Base-by-base conservation (phyloP, 1,140 invertebrate species). In the Monomorium pharaonis region DNA sequence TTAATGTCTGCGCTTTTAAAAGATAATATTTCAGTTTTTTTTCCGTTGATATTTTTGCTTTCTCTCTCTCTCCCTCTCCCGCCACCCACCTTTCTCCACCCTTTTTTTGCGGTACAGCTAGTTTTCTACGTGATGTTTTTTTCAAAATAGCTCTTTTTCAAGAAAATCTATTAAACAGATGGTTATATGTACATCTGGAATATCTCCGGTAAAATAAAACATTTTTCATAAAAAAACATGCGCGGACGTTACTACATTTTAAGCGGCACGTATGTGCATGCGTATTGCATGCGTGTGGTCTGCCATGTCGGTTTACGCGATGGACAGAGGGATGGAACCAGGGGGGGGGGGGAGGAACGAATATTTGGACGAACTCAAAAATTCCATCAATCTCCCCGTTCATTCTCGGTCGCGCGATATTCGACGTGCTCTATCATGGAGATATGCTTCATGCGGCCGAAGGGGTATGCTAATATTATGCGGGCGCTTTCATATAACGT, bases 381-480 rank as follows among this genome's bases (percentile, higher is more conserved):
- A 88, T 88, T 88, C 49, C 80, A 85, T 88, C 67, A 65, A 88
- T 88, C 86, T 87, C 67, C 37, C 56, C 54, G 74, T 49, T 85
- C 54, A 30, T 88, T 77, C 44, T 33, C 42, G 63, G 78, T 24
- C 83, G 30, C 63, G 80, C 75, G 85, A 78, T 90, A 86, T 92
- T 93, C 86, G 89, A 90, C 88, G 90, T 89, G 88, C 88, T 91
- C 88, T 89, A 91, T 92, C 92, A 90, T 90, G 87, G 88, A 90
- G 89, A 93, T 93, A 92, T 85, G 91, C 90, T 88, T 87, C 78
- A 84, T 88, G 51, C 72, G 85, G 74, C 72, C 85, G 67, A 67
- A 85, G 76, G 86, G 86, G 51, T 93, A 94, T 92, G 92, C 91
- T 93, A 93, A 93, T 93, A 90, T 92, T 91, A 92, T 92, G 86